Base-by-base conservation (phyloP, 2,888 invertebrate species). In the Latrodectus elegans region DNA sequence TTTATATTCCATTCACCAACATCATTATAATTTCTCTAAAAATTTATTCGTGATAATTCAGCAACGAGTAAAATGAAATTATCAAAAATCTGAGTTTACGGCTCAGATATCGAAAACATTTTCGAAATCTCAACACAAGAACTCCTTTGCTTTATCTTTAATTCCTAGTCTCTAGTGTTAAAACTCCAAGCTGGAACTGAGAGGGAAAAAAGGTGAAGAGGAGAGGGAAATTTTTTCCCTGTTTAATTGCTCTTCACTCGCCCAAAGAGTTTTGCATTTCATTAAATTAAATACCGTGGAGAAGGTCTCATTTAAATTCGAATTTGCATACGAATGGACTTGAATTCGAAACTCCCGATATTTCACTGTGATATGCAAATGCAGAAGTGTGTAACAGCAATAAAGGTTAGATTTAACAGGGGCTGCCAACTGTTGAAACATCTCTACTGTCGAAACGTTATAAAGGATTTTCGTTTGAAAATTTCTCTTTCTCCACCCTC, bases 281-380 rank as follows among this genome's bases (percentile, higher is more conserved):
- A 74, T 81, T 81, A 74, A 65, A 81, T 81, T 81, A 81, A 81
- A 73, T 74, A 81, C 73, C 81, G 52, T 11, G 10, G 11, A 73
- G 81, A 53, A 38, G 64, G 64, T 67, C 64, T 52, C 73, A 73
- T 81, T 74, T 74, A 74, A 81, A 74, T 74, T 81, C 53, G 52
- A 74, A 81, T 81, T 81, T 81, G 81, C 81, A 81, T 81, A n/a
- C 67, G 81, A 81, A 81, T 81, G 53, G 74, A 26, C 9, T 17
- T 22, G 49, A 60, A 60, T 64, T 38, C 65, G 65, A 38, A 17
- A 53, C 38, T 67, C 77, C 9, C 22, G 53, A 15, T 73, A 38
- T 38, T 38, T 38, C 6, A 38, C 6, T 38, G 2, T 38, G 38
- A 81, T 81, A 81, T 81, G 81, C 81, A 73, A 81, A 81, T 81